Percentiles rank a stretch among this genome's conserved stretches.
phyloP scores from a whole-genome alignment of 2,797 vertebrate genomes.

The Micropoecilia bifurca region DNA sequence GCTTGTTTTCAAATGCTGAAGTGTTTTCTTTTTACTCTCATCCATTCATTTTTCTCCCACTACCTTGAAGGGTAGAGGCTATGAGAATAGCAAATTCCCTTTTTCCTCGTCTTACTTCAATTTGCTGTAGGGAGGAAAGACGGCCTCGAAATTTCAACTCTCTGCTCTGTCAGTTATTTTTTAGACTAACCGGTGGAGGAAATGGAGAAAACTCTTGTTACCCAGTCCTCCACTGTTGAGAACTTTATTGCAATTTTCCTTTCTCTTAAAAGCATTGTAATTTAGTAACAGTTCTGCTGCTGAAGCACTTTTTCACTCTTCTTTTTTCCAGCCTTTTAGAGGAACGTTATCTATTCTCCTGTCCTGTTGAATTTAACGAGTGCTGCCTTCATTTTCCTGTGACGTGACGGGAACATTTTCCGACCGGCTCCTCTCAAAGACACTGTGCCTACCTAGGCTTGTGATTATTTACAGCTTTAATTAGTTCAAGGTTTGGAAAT shows the following conservation, averaged over 20 bases:
- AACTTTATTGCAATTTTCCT: conserved; percentile 55
- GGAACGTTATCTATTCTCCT: conserved; percentile 50
- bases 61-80: conserved; percentile 67
- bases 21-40: conserved; percentile 34
- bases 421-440: conserved; percentile 50
- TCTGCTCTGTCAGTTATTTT: conserved; percentile 42
- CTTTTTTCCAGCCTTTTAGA: conserved; percentile 25
- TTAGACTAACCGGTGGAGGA: conserved; percentile 31
- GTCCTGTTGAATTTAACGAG: conserved; percentile 69
- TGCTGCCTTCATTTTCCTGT: conserved; percentile 66
- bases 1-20: conserved; percentile 71
- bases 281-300: conserved; percentile 56
- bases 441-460: conserved; percentile 30
- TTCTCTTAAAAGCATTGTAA: conserved; percentile 56
- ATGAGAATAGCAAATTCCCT: conserved; percentile 69
- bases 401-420: conserved; percentile 50
- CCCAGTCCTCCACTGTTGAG: conserved; percentile 26
- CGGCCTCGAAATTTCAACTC: conserved; percentile 49
- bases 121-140: conserved; percentile 53
- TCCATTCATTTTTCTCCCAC: conserved; percentile 63
- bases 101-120: conserved; percentile 59
- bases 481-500: conserved; percentile 79
- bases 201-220: conserved; percentile 20
- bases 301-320: conserved; percentile 55
- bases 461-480: conserved; percentile 83